Conservation (phyloP, 2,113 vertebrate species). For the Nycticryphes semicollaris region DNA sequence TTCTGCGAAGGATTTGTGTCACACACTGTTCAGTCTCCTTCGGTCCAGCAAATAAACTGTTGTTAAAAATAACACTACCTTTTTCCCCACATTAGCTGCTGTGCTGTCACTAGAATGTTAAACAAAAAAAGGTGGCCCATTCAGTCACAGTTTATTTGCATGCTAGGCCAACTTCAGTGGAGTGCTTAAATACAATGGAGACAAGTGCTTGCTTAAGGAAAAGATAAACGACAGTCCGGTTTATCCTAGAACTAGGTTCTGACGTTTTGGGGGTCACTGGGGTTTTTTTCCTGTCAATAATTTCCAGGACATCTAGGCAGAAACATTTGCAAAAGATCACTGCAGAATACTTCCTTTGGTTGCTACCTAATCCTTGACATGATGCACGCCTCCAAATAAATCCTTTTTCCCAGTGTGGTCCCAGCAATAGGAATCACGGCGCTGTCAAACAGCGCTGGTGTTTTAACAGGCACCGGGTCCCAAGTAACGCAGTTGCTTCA, state of each 20-base stretch:
- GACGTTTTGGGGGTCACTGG: neutral
- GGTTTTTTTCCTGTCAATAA: neutral
- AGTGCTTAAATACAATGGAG: neutral
- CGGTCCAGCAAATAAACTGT: neutral
- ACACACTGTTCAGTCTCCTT: neutral
- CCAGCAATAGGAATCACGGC: neutral
- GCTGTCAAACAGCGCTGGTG: neutral
- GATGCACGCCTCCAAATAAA: neutral
- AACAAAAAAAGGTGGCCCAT: neutral
- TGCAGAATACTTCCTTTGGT: neutral
- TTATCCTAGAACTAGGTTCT: neutral
- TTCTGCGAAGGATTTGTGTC: neutral
- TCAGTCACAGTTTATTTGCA: neutral
- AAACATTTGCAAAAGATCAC: neutral
- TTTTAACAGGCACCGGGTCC: neutral
- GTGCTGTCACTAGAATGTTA: neutral
- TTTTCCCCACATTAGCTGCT: neutral
- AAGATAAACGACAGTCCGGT: neutral
- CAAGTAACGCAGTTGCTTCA: neutral
- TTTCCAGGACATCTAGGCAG: neutral
- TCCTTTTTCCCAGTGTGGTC: neutral
- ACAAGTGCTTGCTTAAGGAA: neutral
- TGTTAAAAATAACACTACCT: neutral
- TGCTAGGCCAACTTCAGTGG: neutral
- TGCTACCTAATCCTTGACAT: neutral